Base-by-base conservation (phyloP, 1,140 invertebrate species). In the Apis florea region DNA sequence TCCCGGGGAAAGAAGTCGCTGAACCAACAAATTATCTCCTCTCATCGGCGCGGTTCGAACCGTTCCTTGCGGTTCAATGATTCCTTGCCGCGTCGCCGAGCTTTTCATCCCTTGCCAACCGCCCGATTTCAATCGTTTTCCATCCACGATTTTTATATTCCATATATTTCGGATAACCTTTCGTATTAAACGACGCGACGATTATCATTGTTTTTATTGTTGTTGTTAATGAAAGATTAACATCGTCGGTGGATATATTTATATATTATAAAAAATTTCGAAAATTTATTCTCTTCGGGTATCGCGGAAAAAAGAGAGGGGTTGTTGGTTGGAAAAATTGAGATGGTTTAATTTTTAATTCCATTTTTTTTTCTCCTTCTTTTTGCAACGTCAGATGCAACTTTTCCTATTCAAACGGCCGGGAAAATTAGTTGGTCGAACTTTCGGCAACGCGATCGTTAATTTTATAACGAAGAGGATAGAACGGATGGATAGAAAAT, bases 21-120 rank as follows among this genome's bases (percentile, higher is more conserved):
- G 86, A 87, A 85, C 82, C 85, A 87, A 87, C 82, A 86, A 87
- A 86, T 87, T 87, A 87, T 87, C 82, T 86, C 40, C 66, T 70
- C 70, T 78, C 51, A 40, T 61, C 17, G 77, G 58, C 40, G 54
- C 72, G n/a, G 56, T 31, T 61, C 47, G 71, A 82, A 63, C 51
- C n/a, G 68, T 83, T 85, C 71, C 67, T 64, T 58, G 58, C 85
- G 69, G 70, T 31, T 77, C 74, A 51, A 83, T 80, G 66, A 76
- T 78, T 81, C 64, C 26, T 86, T 84, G 51, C 83, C 85, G 63
- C 85, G 61, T 77, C 85, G 26, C 21, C 74, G 77, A 74, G 26
- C 66, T 83, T 54, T 66, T 56, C 49, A 26, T 17, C 61, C 21
- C 53, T 24, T 66, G 56, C 21, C 31, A 13, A 17, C 21, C 51